Conservation (phyloP, 1,140 invertebrate species). For the Drosophila pectinifera region DNA sequence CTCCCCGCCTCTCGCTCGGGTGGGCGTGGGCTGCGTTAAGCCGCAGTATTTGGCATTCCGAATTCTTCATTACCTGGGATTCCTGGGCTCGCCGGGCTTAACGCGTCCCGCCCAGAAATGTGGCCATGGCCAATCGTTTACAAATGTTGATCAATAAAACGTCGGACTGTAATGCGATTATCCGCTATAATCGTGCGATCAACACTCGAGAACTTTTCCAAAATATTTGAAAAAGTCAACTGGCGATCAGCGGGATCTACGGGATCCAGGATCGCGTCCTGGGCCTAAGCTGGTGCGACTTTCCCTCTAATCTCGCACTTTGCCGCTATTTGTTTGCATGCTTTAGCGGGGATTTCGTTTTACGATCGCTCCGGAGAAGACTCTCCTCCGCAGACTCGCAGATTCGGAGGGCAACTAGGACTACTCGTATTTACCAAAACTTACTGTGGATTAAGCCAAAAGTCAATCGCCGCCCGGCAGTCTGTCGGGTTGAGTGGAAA, state of each 20-base stretch:
- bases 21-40: slow-evolving; percentile 75
- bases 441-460: slow-evolving; percentile 62
- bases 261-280: slow-evolving; percentile 16
- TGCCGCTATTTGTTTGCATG: slow-evolving; percentile 79
- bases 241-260: slow-evolving; percentile 35
- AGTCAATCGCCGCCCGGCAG: slow-evolving; percentile 59
- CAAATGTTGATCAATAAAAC: slow-evolving; percentile 82
- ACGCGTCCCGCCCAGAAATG: slow-evolving; percentile 14
- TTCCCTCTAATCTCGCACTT: slow-evolving; percentile 66
- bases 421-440: slow-evolving; percentile 64
- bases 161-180: slow-evolving; percentile 68
- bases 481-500: slow-evolving; percentile 23
- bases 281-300: slow-evolving; percentile 62
- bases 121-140: slow-evolving; percentile 71
- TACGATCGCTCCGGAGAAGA: slow-evolving; percentile 51
- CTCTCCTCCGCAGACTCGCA: neutral
- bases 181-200: slow-evolving; percentile 73
- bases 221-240: slow-evolving; percentile 81
- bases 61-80: slow-evolving; percentile 57
- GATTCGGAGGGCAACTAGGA: slow-evolving; percentile 17
- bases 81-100: slow-evolving; percentile 29
- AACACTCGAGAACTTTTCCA: slow-evolving; percentile 63
- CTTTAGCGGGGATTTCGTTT: slow-evolving; percentile 75
- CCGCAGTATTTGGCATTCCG: slow-evolving; percentile 47
- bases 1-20: slow-evolving; percentile 7